phyloP scores from a whole-genome alignment of 2,797 vertebrate genomes.

The Lepilemur septentrionalis region DNA sequence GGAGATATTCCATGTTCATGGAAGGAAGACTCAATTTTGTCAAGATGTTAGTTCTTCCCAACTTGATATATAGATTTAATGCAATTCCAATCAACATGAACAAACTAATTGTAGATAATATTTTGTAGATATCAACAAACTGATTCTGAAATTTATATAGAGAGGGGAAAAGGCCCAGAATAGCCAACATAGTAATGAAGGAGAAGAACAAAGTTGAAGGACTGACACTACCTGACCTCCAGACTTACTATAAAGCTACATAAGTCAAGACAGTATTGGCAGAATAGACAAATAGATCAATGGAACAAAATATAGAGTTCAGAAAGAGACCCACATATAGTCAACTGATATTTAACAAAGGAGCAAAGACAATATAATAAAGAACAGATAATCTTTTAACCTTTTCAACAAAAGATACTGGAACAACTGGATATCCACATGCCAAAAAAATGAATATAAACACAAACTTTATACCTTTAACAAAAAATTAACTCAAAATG shows the following conservation, averaged over 20 bases:
- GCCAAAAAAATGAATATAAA: background rate
- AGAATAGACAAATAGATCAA: background rate
- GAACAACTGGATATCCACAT: background rate
- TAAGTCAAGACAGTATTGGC: background rate
- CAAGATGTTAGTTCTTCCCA: background rate
- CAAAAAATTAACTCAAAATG: background rate
- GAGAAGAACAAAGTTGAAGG: background rate
- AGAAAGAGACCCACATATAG: background rate
- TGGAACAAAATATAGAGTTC: background rate
- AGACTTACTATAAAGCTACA: background rate
- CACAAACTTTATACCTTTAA: no score
- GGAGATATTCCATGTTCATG: background rate
- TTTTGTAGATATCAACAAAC: no score
- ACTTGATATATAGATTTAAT: background rate
- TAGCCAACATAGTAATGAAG: background rate
- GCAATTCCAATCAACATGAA: background rate
- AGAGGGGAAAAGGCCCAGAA: background rate
- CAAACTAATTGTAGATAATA: no score
- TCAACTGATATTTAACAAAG: background rate
- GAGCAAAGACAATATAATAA: background rate
- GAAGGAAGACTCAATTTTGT: background rate
- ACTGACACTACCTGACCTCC: background rate
- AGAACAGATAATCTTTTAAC: background rate
- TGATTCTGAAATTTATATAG: background rate
- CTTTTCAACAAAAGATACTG: background rate